Percentiles rank a stretch among this genome's conserved stretches.
Evolutionary conservation across 2,888 invertebrate species (phyloP).

Genomic region (Augiades crinisus): DNA sequence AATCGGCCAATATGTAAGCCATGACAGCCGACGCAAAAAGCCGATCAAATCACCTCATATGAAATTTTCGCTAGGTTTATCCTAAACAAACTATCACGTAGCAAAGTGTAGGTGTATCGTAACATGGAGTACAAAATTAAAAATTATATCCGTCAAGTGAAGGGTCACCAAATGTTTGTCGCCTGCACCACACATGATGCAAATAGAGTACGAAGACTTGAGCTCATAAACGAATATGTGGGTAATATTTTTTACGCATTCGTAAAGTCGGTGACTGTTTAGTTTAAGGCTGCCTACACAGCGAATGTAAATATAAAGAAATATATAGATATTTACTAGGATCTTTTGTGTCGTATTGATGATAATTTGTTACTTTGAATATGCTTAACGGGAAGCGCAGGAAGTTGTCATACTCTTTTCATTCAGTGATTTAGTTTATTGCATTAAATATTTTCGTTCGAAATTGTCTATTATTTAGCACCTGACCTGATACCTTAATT

Average conservation of each 20-base stretch:
- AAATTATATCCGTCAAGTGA: too few species aligned
- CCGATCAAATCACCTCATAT: too few species aligned
- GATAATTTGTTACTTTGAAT: slow-evolving; percentile 59
- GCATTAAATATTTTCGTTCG: slow-evolving; percentile 72
- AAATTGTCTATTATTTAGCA: slow-evolving; percentile 40
- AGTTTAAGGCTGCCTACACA: slow-evolving; percentile 60
- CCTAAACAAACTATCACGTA: too few species aligned
- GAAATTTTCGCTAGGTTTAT: too few species aligned
- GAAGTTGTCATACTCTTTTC: slow-evolving; percentile 63
- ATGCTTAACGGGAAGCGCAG: slow-evolving; percentile 57
- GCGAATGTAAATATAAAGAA: slow-evolving; percentile 68
- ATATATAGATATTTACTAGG: slow-evolving; percentile 47
- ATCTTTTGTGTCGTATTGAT: slow-evolving; percentile 52
- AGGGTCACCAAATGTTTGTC: too few species aligned
- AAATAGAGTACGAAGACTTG: background rate
- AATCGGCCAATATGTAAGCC: too few species aligned
- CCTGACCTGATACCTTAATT: too few species aligned
- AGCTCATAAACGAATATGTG: slow-evolving; percentile 4
- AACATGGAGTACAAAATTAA: too few species aligned
- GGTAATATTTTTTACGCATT: slow-evolving; percentile 32
- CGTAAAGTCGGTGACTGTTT: slow-evolving; percentile 59
- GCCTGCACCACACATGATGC: too few species aligned
- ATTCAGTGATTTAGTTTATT: slow-evolving; percentile 73
- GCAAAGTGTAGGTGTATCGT: too few species aligned
- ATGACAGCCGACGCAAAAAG: too few species aligned